Evolutionary conservation across 2,797 vertebrate species (phyloP), one percentile per base, ranked within the genome.

Genomic region (Netta rufina): DNA sequence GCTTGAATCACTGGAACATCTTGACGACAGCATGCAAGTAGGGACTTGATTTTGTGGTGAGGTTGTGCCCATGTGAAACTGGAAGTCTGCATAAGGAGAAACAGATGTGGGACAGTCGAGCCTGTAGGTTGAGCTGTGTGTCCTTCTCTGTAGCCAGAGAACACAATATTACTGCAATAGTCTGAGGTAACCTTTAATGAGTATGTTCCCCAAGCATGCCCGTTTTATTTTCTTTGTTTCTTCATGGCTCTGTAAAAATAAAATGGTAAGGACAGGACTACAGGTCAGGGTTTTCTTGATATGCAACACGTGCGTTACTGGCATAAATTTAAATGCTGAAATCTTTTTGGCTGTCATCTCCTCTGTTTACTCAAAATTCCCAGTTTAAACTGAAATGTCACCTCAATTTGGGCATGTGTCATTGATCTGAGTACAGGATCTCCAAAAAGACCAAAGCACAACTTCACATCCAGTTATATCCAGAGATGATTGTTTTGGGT

Each of bases 281-380:
- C 18, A 45, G 95, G 94, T 92, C 96, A 96, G 60, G 95, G 91
- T 30, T 92, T 70, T 83, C 73, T 43, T 39, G 56, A 65, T 69
- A 84, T 33, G 32, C 24, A 51, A n/a, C n/a, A 20, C 3, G 9
- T 33, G 77, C 9, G 0, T 78, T 61, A 61, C 20, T 9, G 33
- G 15, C 92, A 89, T 81, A 70, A 93, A 89, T 93, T 72, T 65
- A 51, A 80, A 66, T 0, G 3, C 70, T 81, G 78, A 87, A 66
- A 27, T 80, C 36, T 54, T 89, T 90, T 84, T 92, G 93, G 91
- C 93, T 12, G 4, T 13, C 2, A 1, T 53, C 47, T 85, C 56
- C 41, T 36, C 60, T 95, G 67, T 86, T 81, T 45, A 43, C 56
- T 69, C 77, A 82, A 72, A 72, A 58, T 87, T 95, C 92, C 84